These are phyloP conservation scores for Diaprepes abbreviatus DNA, from an alignment of 2,888 invertebrate species.

Conservation along the genomic window DNA sequence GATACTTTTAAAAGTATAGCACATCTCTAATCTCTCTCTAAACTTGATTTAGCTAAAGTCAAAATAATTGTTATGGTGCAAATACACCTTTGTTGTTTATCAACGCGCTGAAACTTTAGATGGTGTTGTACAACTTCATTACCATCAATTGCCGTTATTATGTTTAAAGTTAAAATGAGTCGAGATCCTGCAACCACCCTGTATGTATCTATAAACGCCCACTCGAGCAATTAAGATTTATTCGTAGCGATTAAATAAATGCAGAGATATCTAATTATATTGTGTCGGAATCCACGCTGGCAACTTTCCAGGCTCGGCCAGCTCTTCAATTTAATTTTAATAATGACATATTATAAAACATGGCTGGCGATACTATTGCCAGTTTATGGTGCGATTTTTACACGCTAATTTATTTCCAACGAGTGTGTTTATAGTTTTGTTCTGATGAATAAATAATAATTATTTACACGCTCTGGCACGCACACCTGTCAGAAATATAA, in stretches of 20 bases:
- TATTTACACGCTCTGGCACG: constrained; percentile 14
- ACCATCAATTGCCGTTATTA: too few species aligned
- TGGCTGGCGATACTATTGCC: constrained; percentile 2
- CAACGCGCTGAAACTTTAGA: too few species aligned
- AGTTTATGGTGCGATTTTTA: constrained; percentile 3
- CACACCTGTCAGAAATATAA: background rate
- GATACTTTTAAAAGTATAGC: too few species aligned
- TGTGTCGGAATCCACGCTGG: constrained; percentile 16
- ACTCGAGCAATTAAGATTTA: constrained; percentile 30
- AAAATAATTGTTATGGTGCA: too few species aligned
- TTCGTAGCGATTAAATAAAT: constrained; percentile 24
- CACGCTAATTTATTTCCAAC: constrained; percentile 6
- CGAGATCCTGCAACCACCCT: too few species aligned
- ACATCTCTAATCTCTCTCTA: too few species aligned
- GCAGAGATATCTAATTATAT: constrained; percentile 20
- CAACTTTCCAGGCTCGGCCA: constrained; percentile 13
- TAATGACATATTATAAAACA: constrained; percentile 18
- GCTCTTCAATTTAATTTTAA: constrained; percentile 15
- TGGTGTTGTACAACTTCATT: too few species aligned
- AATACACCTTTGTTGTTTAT: too few species aligned
- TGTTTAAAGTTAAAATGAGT: too few species aligned
- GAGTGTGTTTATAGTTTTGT: constrained; percentile 13
- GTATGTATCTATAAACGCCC: constrained; percentile 25
- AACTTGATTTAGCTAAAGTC: too few species aligned
- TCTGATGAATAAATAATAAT: constrained; percentile 20